A percentile compares a stretch with the other conserved stretches of the same genome.
phyloP scores from a whole-genome alignment of 2,797 vertebrate species.

The Scomberomorus guttatus region DNA sequence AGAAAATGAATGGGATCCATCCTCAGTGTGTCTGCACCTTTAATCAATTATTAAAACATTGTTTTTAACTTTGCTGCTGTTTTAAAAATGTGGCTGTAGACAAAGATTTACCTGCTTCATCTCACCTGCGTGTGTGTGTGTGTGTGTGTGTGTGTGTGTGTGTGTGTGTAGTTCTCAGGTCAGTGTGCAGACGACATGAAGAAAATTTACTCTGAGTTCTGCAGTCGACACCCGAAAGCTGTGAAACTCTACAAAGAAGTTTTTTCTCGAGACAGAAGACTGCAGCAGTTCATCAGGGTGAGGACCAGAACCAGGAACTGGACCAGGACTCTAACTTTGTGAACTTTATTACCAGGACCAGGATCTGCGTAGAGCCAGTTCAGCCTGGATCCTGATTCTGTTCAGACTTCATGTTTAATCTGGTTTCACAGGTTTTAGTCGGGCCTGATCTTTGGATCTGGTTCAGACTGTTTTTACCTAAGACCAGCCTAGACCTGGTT shows the following conservation, averaged over 20 bases:
- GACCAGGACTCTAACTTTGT: no score
- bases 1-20: no score
- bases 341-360: no score
- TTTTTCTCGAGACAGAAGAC: constrained; percentile 90
- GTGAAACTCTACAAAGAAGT: constrained; percentile 96
- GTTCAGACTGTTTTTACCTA: no score
- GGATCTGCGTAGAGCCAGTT: neutral
- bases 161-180: constrained; percentile 90
- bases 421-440: no score
- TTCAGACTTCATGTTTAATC: neutral
- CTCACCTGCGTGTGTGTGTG: neutral
- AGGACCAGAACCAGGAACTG: constrained; percentile 47
- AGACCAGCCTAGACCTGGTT: no score
- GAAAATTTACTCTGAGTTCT: constrained; percentile 95
- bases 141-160: constrained; percentile 12
- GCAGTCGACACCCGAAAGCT: constrained; percentile 93
- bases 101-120: no score
- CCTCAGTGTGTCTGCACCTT: no score
- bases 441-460: no score
- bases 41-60: no score
- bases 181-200: constrained; percentile 90
- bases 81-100: no score
- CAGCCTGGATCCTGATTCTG: neutral
- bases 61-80: no score
- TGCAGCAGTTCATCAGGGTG: constrained; percentile 94